Percentiles rank a stretch among this genome's conserved stretches.
Conservation (phyloP, 2,113 vertebrate genomes). For the Rhadina sibilatrix region DNA sequence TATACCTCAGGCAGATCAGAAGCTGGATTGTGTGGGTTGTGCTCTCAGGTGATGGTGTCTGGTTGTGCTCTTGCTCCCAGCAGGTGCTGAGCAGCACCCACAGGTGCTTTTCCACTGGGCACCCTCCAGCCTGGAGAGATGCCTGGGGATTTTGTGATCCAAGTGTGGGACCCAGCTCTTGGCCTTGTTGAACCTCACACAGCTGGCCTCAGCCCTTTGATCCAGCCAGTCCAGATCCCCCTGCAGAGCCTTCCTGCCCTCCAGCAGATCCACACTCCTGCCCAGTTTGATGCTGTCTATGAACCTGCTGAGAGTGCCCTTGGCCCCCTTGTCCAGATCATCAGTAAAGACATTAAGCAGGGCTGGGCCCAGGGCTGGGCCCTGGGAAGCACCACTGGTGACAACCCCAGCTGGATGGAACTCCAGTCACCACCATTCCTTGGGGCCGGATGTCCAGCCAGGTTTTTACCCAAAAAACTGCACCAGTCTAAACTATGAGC, state of each 20-base stretch:
- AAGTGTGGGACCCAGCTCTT: neutral
- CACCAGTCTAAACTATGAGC: neutral
- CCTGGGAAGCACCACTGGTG: neutral
- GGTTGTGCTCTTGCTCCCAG: neutral
- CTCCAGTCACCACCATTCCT: neutral
- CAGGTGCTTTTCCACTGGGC: neutral
- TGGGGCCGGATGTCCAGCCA: neutral
- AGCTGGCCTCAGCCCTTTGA: neutral
- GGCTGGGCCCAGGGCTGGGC: neutral
- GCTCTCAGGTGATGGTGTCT: neutral
- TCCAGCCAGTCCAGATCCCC: neutral
- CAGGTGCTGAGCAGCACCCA: neutral
- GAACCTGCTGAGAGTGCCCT: neutral
- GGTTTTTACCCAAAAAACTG: neutral
- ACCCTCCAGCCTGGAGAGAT: neutral
- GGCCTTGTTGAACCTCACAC: neutral
- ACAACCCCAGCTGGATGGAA: neutral
- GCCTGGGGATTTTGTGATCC: neutral
- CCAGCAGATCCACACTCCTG: neutral
- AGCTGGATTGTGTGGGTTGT: neutral
- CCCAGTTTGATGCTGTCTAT: neutral
- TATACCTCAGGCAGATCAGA: neutral
- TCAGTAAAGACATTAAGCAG: neutral
- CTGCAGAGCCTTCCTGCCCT: neutral
- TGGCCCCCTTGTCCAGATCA: rapidly evolving